Evolutionary conservation across 1,140 invertebrate species (phyloP).

Genomic region (Micrasema minimum): DNA sequence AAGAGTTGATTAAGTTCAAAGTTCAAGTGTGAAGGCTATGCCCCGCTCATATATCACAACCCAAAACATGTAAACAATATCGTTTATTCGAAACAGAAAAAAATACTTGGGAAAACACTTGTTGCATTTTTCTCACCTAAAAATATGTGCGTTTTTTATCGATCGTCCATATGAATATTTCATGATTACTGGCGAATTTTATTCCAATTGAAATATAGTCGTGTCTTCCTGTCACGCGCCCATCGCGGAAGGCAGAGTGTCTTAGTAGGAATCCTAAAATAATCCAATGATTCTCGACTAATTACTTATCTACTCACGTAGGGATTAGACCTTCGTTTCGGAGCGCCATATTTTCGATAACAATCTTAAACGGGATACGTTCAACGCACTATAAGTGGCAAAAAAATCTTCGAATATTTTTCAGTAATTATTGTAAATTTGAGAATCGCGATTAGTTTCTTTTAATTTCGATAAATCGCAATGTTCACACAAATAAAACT

Average conservation of each 20-base stretch:
- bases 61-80: no score
- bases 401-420: no score
- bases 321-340: not conserved
- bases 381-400: no score
- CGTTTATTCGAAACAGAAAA: no score
- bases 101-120: no score
- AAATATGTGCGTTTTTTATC: not conserved
- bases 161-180: slow-evolving; percentile 14
- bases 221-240: slow-evolving; percentile 36
- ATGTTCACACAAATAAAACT: slow-evolving; percentile 1
- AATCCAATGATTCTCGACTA: not conserved
- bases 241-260: slow-evolving; percentile 12
- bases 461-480: not conserved
- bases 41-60: no score
- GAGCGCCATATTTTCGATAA: not conserved
- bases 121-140: slow-evolving; percentile 1
- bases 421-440: no score
- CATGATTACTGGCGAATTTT: slow-evolving; percentile 21
- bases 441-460: not conserved
- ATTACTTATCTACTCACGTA: slow-evolving; percentile 5
- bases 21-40: not conserved
- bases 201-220: slow-evolving; percentile 26
- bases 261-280: slow-evolving; percentile 18
- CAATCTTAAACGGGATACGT: no score
- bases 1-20: slow-evolving; percentile 1